Evolutionary conservation across 2,888 invertebrate species (phyloP).

Genomic region (Chrysotoxum bicinctum): DNA sequence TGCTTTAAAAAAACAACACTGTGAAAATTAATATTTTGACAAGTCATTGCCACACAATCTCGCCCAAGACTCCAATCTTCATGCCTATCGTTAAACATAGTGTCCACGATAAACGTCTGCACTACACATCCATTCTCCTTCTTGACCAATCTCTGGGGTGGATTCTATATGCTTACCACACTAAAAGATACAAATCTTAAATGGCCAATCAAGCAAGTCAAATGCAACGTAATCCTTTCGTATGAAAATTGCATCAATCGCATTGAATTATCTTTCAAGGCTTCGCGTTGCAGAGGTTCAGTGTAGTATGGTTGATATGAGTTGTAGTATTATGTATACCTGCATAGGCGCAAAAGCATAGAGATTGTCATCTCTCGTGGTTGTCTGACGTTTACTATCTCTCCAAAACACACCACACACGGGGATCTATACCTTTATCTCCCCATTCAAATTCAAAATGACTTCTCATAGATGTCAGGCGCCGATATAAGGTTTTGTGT

Average conservation of each 20-base stretch:
- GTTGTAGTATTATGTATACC: not conserved
- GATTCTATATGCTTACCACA: not conserved
- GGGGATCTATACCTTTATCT: not conserved
- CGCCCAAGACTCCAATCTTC: not conserved
- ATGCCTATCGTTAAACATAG: slow-evolving; percentile 16
- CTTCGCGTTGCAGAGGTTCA: not conserved
- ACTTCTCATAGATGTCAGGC: slow-evolving; percentile 64
- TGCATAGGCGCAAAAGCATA: slow-evolving; percentile 50
- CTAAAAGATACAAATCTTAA: slow-evolving; percentile 53
- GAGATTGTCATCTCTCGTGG: slow-evolving; percentile 56
- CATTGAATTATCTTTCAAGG: slow-evolving; percentile 55
- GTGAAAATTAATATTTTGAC: slow-evolving; percentile 22
- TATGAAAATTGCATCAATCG: slow-evolving; percentile 62
- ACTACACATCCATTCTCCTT: slow-evolving; percentile 18
- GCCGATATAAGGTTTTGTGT: slow-evolving; percentile 56
- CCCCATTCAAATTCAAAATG: slow-evolving; percentile 58
- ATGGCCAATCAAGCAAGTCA: slow-evolving; percentile 53
- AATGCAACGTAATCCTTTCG: slow-evolving; percentile 59
- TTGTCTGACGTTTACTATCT: not conserved
- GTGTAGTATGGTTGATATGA: not conserved
- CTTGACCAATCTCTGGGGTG: slow-evolving; percentile 9
- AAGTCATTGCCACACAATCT: slow-evolving; percentile 17
- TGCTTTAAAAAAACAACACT: not conserved
- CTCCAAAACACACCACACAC: slow-evolving; percentile 6
- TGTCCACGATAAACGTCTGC: slow-evolving; percentile 37